Conservation (phyloP, 2,888 invertebrate genomes). For the Coecobrya sp. region DNA sequence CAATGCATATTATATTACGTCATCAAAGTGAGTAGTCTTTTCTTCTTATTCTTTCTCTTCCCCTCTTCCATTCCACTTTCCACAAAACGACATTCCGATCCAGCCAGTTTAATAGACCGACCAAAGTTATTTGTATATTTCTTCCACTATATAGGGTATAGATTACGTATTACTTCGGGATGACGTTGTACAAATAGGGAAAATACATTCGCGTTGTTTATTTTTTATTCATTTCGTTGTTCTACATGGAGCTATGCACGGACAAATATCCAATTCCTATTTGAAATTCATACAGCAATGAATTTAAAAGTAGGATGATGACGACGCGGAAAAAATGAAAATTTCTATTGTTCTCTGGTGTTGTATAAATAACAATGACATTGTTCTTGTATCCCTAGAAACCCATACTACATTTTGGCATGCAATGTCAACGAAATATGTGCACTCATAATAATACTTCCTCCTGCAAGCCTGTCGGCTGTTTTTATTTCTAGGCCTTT, state of each 20-base stretch:
- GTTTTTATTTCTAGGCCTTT: conserved; percentile 36
- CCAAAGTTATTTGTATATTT: too few species aligned
- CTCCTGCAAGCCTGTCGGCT: not conserved
- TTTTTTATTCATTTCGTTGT: not conserved
- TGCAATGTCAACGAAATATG: not conserved
- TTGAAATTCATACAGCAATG: conserved; percentile 35
- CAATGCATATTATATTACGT: too few species aligned
- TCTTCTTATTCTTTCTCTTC: not conserved
- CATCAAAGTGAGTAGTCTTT: conserved; percentile 87
- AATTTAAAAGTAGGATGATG: conserved; percentile 34
- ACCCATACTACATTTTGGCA: not conserved
- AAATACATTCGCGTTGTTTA: not conserved
- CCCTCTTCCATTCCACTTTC: conserved; percentile 7
- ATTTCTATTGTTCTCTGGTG: conserved; percentile 18
- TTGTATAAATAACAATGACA: conserved; percentile 6
- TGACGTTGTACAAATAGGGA: not conserved
- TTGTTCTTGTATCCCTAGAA: not conserved
- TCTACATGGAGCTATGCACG: not conserved
- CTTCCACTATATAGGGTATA: too few species aligned
- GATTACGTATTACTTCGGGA: not conserved
- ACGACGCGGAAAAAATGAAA: conserved; percentile 17
- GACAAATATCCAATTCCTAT: not conserved
- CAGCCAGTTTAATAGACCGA: too few species aligned
- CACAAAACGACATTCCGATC: not conserved
- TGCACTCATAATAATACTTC: not conserved